Evolutionary conservation across 2,888 invertebrate species (phyloP), one percentile per base, ranked within the genome.

Genomic region (Perdita meconis): DNA sequence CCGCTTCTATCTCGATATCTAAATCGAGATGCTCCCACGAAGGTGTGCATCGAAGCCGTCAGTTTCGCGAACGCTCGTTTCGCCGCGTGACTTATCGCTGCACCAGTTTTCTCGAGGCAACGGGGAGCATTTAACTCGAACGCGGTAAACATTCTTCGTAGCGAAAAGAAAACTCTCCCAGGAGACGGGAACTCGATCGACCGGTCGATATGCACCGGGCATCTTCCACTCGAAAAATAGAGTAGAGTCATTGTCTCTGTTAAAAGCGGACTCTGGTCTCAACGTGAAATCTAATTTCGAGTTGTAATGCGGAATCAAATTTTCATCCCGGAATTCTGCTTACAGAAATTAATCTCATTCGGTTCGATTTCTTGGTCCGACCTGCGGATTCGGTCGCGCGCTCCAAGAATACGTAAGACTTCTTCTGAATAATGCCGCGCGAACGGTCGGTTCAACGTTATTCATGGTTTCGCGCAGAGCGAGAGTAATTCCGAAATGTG

Each of bases 121-220:
- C 12, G 16, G 3, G 26, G 40, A 24, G 24, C 40, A 57, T 40
- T 42, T 26, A 24, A 57, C 24, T n/a, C n/a, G n/a, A n/a, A 1
- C n/a, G 55, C 10, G 24, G 57, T 57, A 57, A 57, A 40, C 57
- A 57, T 40, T 57, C 24, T 57, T 16, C 40, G 57, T 8, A 10
- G n/a, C n/a, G 10, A 36, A 40, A 57, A 42, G n/a, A 40, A 57
- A 36, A 55, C 55, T 16, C n/a, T 30, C 13, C 38, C 19, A 26
- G 57, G 24, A 42, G 40, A 57, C 40, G 26, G 24, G 24, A n/a
- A 57, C 22, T 40, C 26, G 26, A 26, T 57, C 57, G 13, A n/a
- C 40, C 30, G 6, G 30, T 30, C 6, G n/a, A n/a, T n/a, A n/a
- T n/a, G n/a, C n/a, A n/a, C n/a, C n/a, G n/a, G n/a, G n/a, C n/a